Evolutionary conservation across 2,113 vertebrate genomes (phyloP).

Genomic region (Nothoprocta pentlandii): DNA sequence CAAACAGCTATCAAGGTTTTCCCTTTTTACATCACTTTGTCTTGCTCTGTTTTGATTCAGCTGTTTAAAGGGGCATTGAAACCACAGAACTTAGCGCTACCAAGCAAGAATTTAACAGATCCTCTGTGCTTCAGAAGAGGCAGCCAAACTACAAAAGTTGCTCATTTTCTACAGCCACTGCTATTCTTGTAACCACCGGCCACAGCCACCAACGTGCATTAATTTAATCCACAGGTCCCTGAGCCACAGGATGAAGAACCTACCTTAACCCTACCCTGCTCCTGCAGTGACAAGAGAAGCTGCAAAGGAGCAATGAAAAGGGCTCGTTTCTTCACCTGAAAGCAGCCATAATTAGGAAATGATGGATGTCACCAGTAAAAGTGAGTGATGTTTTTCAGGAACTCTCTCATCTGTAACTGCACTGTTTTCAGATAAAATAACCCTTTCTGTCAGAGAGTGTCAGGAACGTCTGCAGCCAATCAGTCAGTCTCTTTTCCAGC

Average conservation of each 20-base stretch:
- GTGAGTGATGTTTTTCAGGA: conserved; percentile 67
- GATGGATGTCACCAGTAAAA: conserved; percentile 66
- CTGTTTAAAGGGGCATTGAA: conserved; percentile 1
- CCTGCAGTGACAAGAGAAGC: not conserved
- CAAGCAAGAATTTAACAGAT: not conserved
- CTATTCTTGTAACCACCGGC: not conserved
- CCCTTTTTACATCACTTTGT: not conserved
- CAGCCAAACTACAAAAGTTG: not conserved
- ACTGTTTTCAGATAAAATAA: conserved; percentile 76
- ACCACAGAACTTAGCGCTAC: not conserved
- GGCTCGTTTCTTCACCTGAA: conserved; percentile 50
- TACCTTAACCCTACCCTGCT: not conserved
- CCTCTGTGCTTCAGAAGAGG: not conserved
- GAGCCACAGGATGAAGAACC: not conserved
- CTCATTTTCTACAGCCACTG: not conserved
- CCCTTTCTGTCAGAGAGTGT: conserved; percentile 67
- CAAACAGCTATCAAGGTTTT: not conserved
- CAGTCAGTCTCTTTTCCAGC: conserved; percentile 51
- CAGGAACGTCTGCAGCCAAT: conserved; percentile 62
- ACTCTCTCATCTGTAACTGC: conserved; percentile 69
- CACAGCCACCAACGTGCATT: not conserved
- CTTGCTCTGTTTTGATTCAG: not conserved
- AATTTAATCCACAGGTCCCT: conserved; percentile 36
- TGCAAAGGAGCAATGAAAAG: not conserved
- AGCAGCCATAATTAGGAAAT: conserved; percentile 67